Evolutionary conservation across 2,797 vertebrate species (phyloP).

Genomic region (Euthynnus affinis): DNA sequence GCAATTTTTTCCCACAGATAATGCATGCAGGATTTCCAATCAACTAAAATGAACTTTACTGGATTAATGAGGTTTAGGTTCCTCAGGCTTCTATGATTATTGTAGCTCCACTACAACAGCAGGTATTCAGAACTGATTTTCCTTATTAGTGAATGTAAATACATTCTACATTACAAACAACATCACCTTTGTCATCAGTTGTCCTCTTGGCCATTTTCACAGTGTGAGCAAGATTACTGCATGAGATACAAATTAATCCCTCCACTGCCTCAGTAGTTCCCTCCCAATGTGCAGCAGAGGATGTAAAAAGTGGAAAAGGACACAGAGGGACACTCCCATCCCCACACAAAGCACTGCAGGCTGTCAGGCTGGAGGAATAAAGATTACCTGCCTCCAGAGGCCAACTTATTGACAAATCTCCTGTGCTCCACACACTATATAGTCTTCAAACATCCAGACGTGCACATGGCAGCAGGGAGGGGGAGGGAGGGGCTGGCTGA

Average conservation of each 20-base stretch:
- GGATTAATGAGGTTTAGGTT: no score
- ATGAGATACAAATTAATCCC: slow-evolving; percentile 18
- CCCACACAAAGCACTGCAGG: slow-evolving; percentile 36
- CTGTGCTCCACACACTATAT: slow-evolving; percentile 30
- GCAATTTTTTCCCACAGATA: no score
- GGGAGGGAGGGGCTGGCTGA: not conserved
- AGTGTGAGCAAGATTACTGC: slow-evolving; percentile 19
- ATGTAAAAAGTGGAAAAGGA: slow-evolving; percentile 30
- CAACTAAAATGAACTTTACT: no score
- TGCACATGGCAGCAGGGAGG: slow-evolving; percentile 30
- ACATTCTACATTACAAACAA: slow-evolving; percentile 6
- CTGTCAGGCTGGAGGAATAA: slow-evolving; percentile 53
- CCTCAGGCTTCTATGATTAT: no score
- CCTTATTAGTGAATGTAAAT: not conserved
- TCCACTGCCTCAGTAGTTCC: slow-evolving; percentile 4
- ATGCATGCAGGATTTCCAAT: no score
- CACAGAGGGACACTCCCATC: slow-evolving; percentile 18
- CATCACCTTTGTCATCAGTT: slow-evolving; percentile 19
- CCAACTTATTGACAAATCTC: slow-evolving; percentile 65
- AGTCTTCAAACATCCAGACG: slow-evolving; percentile 70
- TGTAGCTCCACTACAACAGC: no score
- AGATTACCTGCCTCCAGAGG: slow-evolving; percentile 64
- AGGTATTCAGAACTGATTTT: not conserved
- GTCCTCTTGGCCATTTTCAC: not conserved
- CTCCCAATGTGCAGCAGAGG: slow-evolving; percentile 27